These are phyloP conservation scores for Neostethus bicornis DNA, from an alignment of 2,797 vertebrate genomes.

Conservation along the genomic window DNA sequence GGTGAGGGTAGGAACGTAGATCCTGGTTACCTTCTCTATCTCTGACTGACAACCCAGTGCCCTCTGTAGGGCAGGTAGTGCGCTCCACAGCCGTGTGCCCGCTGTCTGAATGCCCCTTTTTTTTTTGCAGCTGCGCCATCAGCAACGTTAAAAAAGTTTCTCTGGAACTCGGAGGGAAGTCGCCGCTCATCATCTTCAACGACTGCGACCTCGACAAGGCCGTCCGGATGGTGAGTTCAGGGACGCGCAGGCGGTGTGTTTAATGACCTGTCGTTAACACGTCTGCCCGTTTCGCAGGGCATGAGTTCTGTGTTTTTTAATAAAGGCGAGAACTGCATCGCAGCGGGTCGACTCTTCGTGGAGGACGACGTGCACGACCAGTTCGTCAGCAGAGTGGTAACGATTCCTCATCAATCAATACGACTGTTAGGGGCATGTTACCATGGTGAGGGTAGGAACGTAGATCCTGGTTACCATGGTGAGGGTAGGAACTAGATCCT, in stretches of 20 bases:
- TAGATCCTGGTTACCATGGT: no score
- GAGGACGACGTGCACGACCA: slow-evolving; percentile 86
- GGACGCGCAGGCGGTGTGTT: no score
- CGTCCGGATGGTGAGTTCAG: slow-evolving; percentile 83
- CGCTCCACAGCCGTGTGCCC: background rate
- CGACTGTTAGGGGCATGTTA: no score
- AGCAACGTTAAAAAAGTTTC: slow-evolving; percentile 92
- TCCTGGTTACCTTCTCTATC: no score
- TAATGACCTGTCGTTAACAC: background rate
- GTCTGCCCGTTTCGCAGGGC: slow-evolving; percentile 69
- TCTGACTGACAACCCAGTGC: no score
- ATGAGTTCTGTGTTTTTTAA: slow-evolving; percentile 93
- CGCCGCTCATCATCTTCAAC: slow-evolving; percentile 88
- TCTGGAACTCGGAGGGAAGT: slow-evolving; percentile 90
- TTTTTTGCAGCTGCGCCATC: slow-evolving; percentile 81
- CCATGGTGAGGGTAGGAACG: no score
- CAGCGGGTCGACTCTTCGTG: slow-evolving; percentile 87
- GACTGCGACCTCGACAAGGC: slow-evolving; percentile 91
- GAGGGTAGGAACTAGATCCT: no score
- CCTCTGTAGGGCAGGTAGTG: no score
- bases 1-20: no score
- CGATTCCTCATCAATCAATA: no score
- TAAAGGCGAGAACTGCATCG: slow-evolving; percentile 93
- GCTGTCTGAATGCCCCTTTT: background rate
- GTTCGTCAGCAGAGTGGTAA: slow-evolving; percentile 87